Evolutionary conservation across 2,888 invertebrate genomes (phyloP).

Genomic region (Mimumesa dahlbomi): DNA sequence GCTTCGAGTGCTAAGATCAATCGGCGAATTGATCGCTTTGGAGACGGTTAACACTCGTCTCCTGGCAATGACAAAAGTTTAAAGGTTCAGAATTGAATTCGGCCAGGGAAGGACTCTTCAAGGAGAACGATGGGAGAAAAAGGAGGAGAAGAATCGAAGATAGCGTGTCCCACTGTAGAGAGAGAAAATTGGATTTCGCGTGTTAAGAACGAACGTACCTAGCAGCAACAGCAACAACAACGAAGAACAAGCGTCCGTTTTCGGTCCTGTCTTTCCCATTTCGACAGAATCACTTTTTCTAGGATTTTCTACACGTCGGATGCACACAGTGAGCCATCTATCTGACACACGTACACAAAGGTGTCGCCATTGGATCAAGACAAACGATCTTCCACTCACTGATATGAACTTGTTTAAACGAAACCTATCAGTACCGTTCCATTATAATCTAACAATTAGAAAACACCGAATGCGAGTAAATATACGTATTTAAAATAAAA

Average conservation of each 20-base stretch:
- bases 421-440: too few relatives aligned
- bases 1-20: slow-evolving; percentile 15
- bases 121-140: slow-evolving; percentile 29
- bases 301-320: not conserved
- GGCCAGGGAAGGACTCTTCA: slow-evolving; percentile 27
- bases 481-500: too few relatives aligned
- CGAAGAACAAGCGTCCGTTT: slow-evolving; percentile 32
- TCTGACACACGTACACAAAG: slow-evolving; percentile 1
- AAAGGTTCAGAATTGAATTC: slow-evolving; percentile 69
- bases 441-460: not conserved
- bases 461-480: too few relatives aligned
- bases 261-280: slow-evolving; percentile 26
- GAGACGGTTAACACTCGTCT: slow-evolving; percentile 59
- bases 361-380: slow-evolving; percentile 1
- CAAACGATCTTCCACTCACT: slow-evolving; percentile 2
- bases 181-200: slow-evolving; percentile 72
- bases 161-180: slow-evolving; percentile 42
- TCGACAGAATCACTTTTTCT: not conserved
- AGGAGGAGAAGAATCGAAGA: slow-evolving; percentile 49
- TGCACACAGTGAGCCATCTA: not conserved
- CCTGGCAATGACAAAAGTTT: slow-evolving; percentile 66
- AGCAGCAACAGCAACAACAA: slow-evolving; percentile 30
- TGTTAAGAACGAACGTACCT: slow-evolving; percentile 52
- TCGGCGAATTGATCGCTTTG: slow-evolving; percentile 35
- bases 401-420: not conserved